phyloP scores from a whole-genome alignment of 2,113 vertebrate genomes.

The Phaethornis superciliosus region DNA sequence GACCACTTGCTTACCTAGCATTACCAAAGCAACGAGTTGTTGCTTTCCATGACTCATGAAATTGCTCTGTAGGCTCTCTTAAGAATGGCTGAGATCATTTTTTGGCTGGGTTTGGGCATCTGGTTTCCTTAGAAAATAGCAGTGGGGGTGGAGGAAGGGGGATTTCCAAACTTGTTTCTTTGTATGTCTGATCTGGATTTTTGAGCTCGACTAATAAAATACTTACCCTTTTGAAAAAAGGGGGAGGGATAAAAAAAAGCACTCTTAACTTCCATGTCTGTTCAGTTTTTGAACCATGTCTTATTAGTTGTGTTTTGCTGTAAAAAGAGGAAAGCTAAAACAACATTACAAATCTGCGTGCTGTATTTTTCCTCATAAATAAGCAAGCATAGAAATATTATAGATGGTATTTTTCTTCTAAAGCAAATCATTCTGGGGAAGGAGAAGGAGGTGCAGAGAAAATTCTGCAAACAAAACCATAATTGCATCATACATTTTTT shows the following conservation, averaged over 20 bases:
- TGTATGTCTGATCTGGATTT: not conserved
- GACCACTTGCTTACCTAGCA: constrained; percentile 59
- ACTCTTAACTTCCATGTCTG: not conserved
- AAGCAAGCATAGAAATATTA: not conserved
- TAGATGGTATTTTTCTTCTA: not conserved
- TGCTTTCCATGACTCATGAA: constrained; percentile 75
- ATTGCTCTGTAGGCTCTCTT: constrained; percentile 51
- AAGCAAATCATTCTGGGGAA: not conserved
- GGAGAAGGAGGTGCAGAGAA: not conserved
- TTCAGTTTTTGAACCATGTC: not conserved
- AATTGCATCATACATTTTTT: not conserved
- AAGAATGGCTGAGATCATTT: constrained; percentile 71
- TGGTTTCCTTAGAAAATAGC: constrained; percentile 64
- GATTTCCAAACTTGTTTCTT: constrained; percentile 49
- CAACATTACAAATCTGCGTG: rapidly evolving
- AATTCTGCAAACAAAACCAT: not conserved
- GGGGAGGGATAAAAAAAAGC: not conserved
- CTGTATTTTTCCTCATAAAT: not conserved
- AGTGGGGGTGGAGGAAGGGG: constrained; percentile 20
- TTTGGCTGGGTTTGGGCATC: constrained; percentile 50
- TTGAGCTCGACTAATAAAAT: not conserved
- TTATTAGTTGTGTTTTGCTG: not conserved
- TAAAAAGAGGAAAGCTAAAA: not conserved
- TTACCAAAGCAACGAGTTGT: constrained; percentile 70
- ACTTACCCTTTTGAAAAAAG: not conserved